These are phyloP conservation scores for Temnothorax unifasciatus DNA, from an alignment of 2,888 invertebrate genomes.

Conservation along the genomic window DNA sequence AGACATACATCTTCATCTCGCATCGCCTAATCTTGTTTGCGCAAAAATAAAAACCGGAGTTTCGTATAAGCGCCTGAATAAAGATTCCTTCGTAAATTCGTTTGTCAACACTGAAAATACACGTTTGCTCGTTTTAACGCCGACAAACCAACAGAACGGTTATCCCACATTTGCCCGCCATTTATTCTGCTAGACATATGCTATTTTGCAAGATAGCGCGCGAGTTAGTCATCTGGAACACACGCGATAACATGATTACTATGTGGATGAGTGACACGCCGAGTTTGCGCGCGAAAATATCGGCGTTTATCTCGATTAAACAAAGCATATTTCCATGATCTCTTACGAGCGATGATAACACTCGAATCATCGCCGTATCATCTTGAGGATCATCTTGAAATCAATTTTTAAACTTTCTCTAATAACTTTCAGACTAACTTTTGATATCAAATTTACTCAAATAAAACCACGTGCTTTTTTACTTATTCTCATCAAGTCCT, in stretches of 20 bases:
- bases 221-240: constrained; percentile 46
- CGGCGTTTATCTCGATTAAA: constrained; percentile 18
- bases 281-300: constrained; percentile 29
- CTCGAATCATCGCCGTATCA: neutral
- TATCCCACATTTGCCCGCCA: neutral
- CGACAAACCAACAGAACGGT: constrained; percentile 24
- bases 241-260: constrained; percentile 44
- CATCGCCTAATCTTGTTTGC: neutral
- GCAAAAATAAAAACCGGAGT: neutral
- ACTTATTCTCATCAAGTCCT: neutral
- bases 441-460: neutral
- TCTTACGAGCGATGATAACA: constrained; percentile 15
- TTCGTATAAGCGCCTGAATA: neutral
- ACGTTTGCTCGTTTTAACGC: neutral
- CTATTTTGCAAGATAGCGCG: constrained; percentile 34
- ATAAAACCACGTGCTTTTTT: neutral
- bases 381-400: neutral
- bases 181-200: constrained; percentile 26
- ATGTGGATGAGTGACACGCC: constrained; percentile 28
- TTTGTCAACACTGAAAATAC: neutral
- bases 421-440: neutral
- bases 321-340: constrained; percentile 24
- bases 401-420: neutral
- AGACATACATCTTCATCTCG: neutral
- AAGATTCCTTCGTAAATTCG: neutral